Evolutionary conservation across 2,888 invertebrate genomes (phyloP).

Genomic region (Ochropleura plecta): DNA sequence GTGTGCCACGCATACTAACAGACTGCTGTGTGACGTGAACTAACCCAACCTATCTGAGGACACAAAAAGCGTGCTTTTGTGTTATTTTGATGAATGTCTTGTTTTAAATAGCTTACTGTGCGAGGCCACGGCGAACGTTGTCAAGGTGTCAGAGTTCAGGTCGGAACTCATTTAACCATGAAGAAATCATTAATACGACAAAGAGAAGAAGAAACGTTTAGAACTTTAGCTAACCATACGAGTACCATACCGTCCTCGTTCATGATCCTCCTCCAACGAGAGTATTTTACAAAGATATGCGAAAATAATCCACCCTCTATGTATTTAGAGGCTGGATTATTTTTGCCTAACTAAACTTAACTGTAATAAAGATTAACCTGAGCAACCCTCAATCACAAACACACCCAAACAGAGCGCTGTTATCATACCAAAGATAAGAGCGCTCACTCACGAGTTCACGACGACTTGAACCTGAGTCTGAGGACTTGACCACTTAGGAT

Average conservation of each 20-base stretch:
- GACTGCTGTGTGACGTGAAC: constrained; percentile 17
- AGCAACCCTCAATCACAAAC: background rate
- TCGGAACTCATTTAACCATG: background rate
- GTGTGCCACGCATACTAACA: constrained; percentile 36
- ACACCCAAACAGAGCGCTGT: constrained; percentile 4
- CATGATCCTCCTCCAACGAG: too few species aligned
- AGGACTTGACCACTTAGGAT: background rate
- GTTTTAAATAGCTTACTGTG: background rate
- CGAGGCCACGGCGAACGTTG: background rate
- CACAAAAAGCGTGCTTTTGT: background rate
- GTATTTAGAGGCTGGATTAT: too few species aligned
- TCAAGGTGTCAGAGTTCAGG: background rate
- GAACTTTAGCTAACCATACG: background rate
- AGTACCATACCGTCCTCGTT: background rate
- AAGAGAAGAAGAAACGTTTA: background rate
- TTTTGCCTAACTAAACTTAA: too few species aligned
- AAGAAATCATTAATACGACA: background rate
- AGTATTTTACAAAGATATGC: background rate
- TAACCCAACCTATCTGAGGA: constrained; percentile 14
- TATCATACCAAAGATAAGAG: background rate
- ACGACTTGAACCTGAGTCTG: too few species aligned
- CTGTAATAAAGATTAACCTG: background rate
- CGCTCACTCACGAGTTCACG: too few species aligned
- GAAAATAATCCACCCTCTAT: background rate
- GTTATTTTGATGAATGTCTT: background rate